Evolutionary conservation across 2,113 vertebrate genomes (phyloP).

Genomic region (Semicossyphus pulcher): DNA sequence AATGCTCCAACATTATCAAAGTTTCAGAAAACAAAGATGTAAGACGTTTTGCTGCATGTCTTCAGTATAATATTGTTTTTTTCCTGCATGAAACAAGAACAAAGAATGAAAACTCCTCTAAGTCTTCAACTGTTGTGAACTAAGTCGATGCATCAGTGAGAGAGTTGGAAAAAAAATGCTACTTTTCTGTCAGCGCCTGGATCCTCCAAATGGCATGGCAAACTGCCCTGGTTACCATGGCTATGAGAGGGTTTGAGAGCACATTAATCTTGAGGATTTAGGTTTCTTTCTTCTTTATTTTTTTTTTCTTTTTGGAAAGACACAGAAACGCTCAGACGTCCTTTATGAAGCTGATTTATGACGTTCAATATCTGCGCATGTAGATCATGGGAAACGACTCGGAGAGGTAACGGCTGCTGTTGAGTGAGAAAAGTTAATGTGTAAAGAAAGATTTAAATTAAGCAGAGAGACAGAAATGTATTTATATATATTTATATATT

Average conservation of each 20-base stretch:
- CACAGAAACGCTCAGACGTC: slow-evolving; percentile 64
- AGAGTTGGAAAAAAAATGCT: slow-evolving; percentile 65
- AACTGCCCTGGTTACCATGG: slow-evolving; percentile 81
- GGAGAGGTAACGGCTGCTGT: slow-evolving; percentile 32
- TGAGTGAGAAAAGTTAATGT: background rate
- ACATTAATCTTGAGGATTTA: slow-evolving; percentile 83
- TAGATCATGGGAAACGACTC: slow-evolving; percentile 58
- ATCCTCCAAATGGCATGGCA: slow-evolving; percentile 79
- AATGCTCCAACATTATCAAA: too few relatives aligned
- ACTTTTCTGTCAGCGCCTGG: slow-evolving; percentile 70
- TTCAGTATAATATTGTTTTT: background rate
- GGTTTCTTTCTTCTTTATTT: slow-evolving; percentile 58
- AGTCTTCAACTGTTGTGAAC: slow-evolving; percentile 9
- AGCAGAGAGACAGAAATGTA: background rate
- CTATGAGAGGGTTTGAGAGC: slow-evolving; percentile 73
- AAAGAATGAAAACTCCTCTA: background rate
- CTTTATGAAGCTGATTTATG: slow-evolving; percentile 78
- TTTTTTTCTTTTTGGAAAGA: slow-evolving; percentile 38
- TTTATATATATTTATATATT: too few relatives aligned
- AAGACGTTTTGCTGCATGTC: too few relatives aligned
- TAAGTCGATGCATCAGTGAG: slow-evolving; percentile 50
- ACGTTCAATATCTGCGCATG: slow-evolving; percentile 63
- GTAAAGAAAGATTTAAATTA: background rate
- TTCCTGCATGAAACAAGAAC: background rate
- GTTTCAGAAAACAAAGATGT: too few relatives aligned